Conservation (phyloP, 2,888 invertebrate species). For the Drosophila hawaiiensis region DNA sequence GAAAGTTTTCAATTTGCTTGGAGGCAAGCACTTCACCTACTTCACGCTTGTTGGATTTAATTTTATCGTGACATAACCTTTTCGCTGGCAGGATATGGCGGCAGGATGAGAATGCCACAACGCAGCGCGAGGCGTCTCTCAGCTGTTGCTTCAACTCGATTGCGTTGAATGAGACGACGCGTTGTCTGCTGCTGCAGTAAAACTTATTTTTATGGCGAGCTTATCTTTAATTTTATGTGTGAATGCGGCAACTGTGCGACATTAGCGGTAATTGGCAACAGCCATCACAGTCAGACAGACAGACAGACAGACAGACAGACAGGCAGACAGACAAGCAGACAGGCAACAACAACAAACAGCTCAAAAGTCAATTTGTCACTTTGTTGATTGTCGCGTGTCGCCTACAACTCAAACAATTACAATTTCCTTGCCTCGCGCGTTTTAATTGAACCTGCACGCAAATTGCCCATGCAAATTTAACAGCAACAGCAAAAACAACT, state of each 20-base stretch:
- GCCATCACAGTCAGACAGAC: conserved; percentile 17
- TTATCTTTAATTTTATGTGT: conserved; percentile 81
- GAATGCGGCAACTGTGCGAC: conserved; percentile 78
- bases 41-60: conserved; percentile 79
- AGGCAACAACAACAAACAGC: conserved; percentile 22
- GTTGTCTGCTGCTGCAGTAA: conserved; percentile 62
- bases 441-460: conserved; percentile 70
- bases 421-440: conserved; percentile 25
- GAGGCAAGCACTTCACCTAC: conserved; percentile 57
- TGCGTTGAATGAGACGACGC: conserved; percentile 5
- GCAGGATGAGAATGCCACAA: conserved; percentile 18
- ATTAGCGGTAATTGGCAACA: conserved; percentile 80
- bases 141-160: conserved; percentile 50
- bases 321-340: conserved; percentile 2
- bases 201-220: conserved; percentile 79
- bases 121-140: conserved; percentile 23
- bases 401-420: conserved; percentile 30
- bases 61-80: conserved; percentile 80
- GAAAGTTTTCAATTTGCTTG: conserved; percentile 69
- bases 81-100: conserved; percentile 49
- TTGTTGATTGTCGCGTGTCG: conserved; percentile 43
- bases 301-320: conserved; percentile 4
- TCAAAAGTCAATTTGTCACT: conserved; percentile 68
- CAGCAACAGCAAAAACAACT: conserved; percentile 27
- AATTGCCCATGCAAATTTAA: conserved; percentile 53